Percentiles rank a stretch among this genome's conserved stretches.
These are phyloP conservation scores for Hirundo rustica DNA, from an alignment of 2,797 vertebrate genomes.

Conservation along the genomic window DNA sequence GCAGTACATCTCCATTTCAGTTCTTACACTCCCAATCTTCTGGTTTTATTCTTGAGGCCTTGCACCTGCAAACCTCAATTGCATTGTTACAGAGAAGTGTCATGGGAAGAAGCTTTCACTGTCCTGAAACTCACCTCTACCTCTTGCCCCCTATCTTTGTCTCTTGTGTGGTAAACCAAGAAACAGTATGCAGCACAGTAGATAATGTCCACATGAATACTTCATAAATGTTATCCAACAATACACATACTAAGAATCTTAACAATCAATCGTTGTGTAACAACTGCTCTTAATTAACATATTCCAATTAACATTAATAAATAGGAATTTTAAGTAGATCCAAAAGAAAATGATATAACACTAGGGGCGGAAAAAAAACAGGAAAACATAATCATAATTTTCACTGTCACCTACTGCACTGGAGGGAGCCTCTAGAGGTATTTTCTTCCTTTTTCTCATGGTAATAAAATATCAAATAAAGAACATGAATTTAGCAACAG, in stretches of 20 bases:
- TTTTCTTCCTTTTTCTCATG: not conserved
- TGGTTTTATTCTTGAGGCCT: not conserved
- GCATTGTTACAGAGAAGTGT: not conserved
- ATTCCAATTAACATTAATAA: not conserved
- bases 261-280: not conserved
- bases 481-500: not conserved
- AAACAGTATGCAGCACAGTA: not conserved
- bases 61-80: not conserved
- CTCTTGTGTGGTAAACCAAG: not conserved
- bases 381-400: not conserved
- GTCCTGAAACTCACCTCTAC: not conserved
- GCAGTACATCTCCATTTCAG: not conserved
- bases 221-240: not conserved
- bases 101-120: not conserved
- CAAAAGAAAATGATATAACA: not conserved
- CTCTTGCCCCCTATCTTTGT: not conserved
- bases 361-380: accelerated
- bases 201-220: not conserved
- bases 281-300: not conserved
- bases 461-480: not conserved
- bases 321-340: not conserved
- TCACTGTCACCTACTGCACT: not conserved
- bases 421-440: accelerated
- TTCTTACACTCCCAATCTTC: not conserved
- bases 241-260: not conserved